phyloP scores from a whole-genome alignment of 64 coral and sea anemone species.

The Montipora foliosa region DNA sequence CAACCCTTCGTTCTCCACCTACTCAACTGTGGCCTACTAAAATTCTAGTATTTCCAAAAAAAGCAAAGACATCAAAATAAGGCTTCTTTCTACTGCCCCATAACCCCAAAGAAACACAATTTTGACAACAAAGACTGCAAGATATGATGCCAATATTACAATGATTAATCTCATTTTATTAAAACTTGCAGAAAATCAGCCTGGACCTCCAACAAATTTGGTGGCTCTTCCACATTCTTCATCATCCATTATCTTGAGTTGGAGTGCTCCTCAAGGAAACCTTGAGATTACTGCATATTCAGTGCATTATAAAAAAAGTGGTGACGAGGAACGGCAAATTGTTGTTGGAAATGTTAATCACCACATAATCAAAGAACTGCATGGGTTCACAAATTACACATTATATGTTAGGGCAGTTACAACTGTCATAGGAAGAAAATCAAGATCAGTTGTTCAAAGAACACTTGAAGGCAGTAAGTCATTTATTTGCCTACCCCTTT shows the following conservation, averaged over 20 bases:
- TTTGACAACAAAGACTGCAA: no score
- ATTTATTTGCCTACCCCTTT: not conserved
- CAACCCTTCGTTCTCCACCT: no score
- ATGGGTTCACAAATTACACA: conserved; percentile 54
- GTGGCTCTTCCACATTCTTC: conserved; percentile 19
- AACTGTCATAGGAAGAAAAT: conserved; percentile 17
- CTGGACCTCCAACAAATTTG: conserved; percentile 48
- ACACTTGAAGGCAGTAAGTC: conserved; percentile 65
- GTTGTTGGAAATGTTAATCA: not conserved
- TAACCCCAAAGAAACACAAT: no score
- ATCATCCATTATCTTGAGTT: conserved; percentile 38
- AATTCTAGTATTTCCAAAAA: no score
- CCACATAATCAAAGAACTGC: not conserved
- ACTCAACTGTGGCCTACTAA: no score
- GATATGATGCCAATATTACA: not conserved
- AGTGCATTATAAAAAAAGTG: conserved; percentile 26
- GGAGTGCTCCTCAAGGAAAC: conserved; percentile 42
- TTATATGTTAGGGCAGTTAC: conserved; percentile 35
- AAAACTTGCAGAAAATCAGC: not conserved
- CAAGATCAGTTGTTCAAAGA: conserved; percentile 5
- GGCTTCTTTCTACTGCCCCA: no score
- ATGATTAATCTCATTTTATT: not conserved
- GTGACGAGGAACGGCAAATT: not conserved
- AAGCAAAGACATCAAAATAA: no score
- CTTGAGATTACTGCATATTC: conserved; percentile 11